Percentiles rank a stretch among this genome's conserved stretches.
Conservation (phyloP, 2,888 invertebrate species). For the Balanococcus diminutus region DNA sequence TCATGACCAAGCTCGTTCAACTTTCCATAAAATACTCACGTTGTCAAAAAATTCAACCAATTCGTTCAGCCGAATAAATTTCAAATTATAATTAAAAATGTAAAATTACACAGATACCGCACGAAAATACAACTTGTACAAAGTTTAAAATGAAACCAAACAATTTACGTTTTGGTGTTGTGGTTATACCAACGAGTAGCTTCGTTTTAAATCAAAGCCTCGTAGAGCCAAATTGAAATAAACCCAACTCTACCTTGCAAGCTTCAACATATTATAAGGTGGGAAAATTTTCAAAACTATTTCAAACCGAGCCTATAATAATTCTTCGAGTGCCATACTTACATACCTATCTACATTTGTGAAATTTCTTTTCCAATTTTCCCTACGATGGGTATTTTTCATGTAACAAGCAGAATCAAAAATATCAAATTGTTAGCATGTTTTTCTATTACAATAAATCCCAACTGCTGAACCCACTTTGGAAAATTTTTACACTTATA, state of each 20-base stretch:
- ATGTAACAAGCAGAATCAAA: too few species aligned
- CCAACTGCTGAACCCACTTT: too few species aligned
- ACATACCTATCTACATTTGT: not conserved
- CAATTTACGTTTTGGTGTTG: not conserved
- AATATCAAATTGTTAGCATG: too few species aligned
- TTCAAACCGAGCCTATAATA: not conserved
- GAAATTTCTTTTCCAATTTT: too few species aligned
- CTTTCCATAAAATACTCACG: too few species aligned
- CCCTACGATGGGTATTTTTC: too few species aligned
- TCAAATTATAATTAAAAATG: not conserved
- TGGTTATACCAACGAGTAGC: not conserved
- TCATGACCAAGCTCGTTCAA: too few species aligned
- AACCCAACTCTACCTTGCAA: not conserved
- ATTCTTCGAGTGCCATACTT: too few species aligned
- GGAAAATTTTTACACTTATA: too few species aligned
- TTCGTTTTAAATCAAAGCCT: not conserved
- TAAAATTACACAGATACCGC: not conserved
- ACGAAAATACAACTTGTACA: not conserved
- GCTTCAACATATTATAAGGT: not conserved
- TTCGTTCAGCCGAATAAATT: not conserved
- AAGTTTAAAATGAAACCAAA: not conserved
- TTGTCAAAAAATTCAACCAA: too few species aligned
- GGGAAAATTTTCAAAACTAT: not conserved
- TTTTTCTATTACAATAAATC: too few species aligned
- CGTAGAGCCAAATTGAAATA: not conserved